Base-by-base conservation (phyloP, 2,888 invertebrate genomes). In the Ophonus ardosiacus region DNA sequence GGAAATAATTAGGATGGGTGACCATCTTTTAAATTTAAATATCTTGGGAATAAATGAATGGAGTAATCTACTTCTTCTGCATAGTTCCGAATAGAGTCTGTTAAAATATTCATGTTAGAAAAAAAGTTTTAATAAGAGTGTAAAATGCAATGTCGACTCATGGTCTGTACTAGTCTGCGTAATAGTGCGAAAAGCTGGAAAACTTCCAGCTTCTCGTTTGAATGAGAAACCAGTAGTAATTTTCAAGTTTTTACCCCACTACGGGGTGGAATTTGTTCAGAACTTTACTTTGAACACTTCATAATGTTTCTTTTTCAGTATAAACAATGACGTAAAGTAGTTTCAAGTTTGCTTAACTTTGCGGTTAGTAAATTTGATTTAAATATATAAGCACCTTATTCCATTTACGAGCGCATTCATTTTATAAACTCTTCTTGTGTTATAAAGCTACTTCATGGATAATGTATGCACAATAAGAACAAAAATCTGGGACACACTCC, bases 241-340 rank as follows among this genome's bases (percentile, higher is more conserved):
- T 82, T 82, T 71, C 82, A 82, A 82, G 82, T 71, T 82, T 81
- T 81, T 68, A 21, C 68, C 51, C 24, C 68, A 21, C 81, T 81
- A 68, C 15, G 18, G 43, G 43, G 68, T 18, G 31, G 51, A 82
- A 82, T 82, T 82, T 82, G 71, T 74, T 82, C 24, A 71, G 57
- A 82, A 71, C 71, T 82, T 82, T 82, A 68, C 71, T 82, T 82
- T 82, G 71, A 82, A 57, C 71, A 24, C 57, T 51, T 65, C 38
- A 71, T 71, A 68, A 82, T 57, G 63, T 82, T 82, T 71, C 71
- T 82, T 82, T 82, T 82, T 71, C 71, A 56, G 31, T 57, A 82
- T 82, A 82, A 82, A 82, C 82, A 82, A 82, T 82, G 82, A 82
- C 71, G 57, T 40, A 71, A 82, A 82, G 82, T 82, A 82, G 82